phyloP scores from a whole-genome alignment of 2,113 vertebrate genomes.

The Ageneiosus marmoratus region DNA sequence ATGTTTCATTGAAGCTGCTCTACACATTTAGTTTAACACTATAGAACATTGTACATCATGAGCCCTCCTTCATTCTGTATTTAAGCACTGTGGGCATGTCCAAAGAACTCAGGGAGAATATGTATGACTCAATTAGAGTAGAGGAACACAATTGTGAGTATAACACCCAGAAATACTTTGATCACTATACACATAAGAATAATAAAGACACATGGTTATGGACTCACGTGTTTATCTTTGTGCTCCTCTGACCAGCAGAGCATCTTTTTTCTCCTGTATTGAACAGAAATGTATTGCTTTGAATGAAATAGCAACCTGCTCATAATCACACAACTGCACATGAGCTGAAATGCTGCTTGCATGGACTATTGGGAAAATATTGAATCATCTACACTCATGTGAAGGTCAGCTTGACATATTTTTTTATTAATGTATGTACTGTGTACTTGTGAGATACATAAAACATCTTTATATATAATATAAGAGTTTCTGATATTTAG shows the following conservation, averaged over 20 bases:
- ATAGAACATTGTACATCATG: too few relatives aligned
- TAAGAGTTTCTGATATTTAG: neutral
- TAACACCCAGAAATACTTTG: too few relatives aligned
- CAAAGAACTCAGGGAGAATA: too few relatives aligned
- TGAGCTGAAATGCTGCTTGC: neutral
- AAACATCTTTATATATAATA: neutral
- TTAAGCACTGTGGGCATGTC: too few relatives aligned
- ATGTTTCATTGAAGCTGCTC: too few relatives aligned
- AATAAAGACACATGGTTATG: neutral
- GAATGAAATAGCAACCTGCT: neutral
- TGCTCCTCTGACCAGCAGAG: neutral
- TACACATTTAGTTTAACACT: too few relatives aligned
- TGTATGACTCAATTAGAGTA: too few relatives aligned
- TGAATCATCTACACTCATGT: neutral
- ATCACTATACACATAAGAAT: neutral
- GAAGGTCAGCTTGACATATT: neutral
- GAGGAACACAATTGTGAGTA: too few relatives aligned
- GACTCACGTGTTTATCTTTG: neutral
- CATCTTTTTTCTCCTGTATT: neutral
- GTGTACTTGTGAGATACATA: neutral
- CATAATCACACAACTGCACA: neutral
- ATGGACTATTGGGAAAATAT: neutral
- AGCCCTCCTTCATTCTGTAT: too few relatives aligned
- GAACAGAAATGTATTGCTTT: neutral
- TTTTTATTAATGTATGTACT: neutral